These are phyloP conservation scores for Dromococcyx pavoninus DNA, from an alignment of 2,797 vertebrate species.

Conservation along the genomic window DNA sequence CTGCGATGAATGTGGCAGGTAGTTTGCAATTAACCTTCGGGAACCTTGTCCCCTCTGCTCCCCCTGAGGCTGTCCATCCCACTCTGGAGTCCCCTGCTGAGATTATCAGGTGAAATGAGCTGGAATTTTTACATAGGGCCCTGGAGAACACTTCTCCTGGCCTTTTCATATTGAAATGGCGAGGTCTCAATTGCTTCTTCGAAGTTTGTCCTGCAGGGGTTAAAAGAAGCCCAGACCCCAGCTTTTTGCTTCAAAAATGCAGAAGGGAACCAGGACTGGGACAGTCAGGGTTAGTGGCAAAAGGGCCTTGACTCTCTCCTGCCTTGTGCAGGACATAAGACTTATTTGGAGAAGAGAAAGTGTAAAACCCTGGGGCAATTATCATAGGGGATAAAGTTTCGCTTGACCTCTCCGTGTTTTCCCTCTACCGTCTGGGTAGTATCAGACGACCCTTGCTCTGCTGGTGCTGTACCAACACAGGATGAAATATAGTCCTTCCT, in stretches of 20 bases:
- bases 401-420: background rate
- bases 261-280: background rate
- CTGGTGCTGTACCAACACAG: background rate
- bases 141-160: background rate
- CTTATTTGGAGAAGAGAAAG: background rate
- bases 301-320: background rate
- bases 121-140: background rate
- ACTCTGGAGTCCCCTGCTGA: constrained; percentile 5
- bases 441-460: background rate
- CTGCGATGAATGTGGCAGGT: background rate
- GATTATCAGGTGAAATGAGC: constrained; percentile 60
- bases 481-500: background rate
- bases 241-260: background rate
- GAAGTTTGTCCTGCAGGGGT: constrained; percentile 8
- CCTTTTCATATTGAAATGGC: constrained; percentile 65
- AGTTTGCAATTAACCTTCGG: constrained; percentile 29
- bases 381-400: background rate
- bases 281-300: background rate
- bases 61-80: background rate
- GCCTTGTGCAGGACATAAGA: background rate
- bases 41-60: background rate
- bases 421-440: background rate
- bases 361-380: background rate
- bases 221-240: background rate
- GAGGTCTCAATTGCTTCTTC: constrained; percentile 17